Percentiles rank a stretch among this genome's conserved stretches.
Conservation (phyloP, 2,113 vertebrate species). For the Ia io region DNA sequence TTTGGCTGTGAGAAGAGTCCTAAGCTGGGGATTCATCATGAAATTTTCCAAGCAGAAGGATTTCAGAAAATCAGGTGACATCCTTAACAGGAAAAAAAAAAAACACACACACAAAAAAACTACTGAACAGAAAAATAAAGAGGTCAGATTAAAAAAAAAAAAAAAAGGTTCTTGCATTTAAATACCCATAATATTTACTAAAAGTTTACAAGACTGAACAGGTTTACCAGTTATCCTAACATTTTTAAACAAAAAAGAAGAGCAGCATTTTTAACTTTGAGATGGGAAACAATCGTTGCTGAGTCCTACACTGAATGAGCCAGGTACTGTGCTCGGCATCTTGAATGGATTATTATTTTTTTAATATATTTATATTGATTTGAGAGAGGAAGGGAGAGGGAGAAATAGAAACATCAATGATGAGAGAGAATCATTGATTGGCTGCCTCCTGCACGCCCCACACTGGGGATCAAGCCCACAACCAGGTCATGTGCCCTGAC, state of each 20-base stretch:
- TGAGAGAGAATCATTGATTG: no score
- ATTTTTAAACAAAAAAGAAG: neutral
- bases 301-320: accelerated
- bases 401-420: no score
- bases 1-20: constrained; percentile 61
- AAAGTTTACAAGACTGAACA: constrained; percentile 20
- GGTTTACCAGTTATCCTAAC: constrained; percentile 1
- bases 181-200: neutral
- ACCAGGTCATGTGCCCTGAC: no score
- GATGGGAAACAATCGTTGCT: neutral
- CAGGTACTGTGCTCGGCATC: neutral
- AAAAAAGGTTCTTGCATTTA: neutral
- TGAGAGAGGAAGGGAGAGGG: no score
- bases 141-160: neutral
- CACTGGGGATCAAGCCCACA: no score
- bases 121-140: constrained; percentile 25
- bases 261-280: neutral
- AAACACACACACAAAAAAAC: neutral
- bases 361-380: no score
- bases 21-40: constrained; percentile 50
- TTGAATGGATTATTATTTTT: neutral
- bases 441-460: no score
- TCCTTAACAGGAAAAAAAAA: neutral
- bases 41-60: constrained; percentile 49
- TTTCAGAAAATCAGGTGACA: constrained; percentile 16